phyloP scores from a whole-genome alignment of 2,113 vertebrate species.

The Dasyprocta punctata region DNA sequence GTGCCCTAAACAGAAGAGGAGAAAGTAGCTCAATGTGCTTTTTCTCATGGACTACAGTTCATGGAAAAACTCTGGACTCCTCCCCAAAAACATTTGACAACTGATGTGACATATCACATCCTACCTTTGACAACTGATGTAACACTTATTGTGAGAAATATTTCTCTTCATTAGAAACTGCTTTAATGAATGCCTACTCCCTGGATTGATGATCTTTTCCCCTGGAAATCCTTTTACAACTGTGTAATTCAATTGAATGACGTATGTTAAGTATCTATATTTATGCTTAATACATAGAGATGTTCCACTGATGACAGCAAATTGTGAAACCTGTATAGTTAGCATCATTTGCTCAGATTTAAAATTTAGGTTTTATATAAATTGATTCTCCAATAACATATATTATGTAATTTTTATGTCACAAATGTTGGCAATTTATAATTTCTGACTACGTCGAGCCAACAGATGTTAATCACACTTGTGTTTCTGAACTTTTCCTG shows the following conservation, averaged over 20 bases:
- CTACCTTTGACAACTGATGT: not conserved
- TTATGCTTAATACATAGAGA: conserved; percentile 24
- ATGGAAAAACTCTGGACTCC: conserved; percentile 49
- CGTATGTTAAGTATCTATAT: conserved; percentile 45
- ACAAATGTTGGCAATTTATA: not conserved
- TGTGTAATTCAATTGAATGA: conserved; percentile 60
- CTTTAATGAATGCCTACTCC: not conserved
- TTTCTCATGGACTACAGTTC: conserved; percentile 41
- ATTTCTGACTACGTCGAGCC: not conserved
- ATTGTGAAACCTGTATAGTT: not conserved
- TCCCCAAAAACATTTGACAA: conserved; percentile 5
- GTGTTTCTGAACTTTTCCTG: not conserved
- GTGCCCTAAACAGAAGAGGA: conserved; percentile 8
- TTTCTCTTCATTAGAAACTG: conserved; percentile 48
- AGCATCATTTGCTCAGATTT: not conserved
- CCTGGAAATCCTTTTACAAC: conserved; percentile 11
- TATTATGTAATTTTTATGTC: not conserved
- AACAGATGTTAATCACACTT: not conserved
- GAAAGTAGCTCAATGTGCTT: conserved; percentile 49
- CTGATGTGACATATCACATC: not conserved
- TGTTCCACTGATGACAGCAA: not conserved
- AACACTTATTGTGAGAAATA: conserved; percentile 25
- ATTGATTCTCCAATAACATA: not conserved
- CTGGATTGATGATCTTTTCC: conserved; percentile 33
- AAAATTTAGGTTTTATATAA: not conserved